Percentiles rank a stretch among this genome's conserved stretches.
Evolutionary conservation across 2,888 invertebrate genomes (phyloP).

Genomic region (Sclerodermus sp.): DNA sequence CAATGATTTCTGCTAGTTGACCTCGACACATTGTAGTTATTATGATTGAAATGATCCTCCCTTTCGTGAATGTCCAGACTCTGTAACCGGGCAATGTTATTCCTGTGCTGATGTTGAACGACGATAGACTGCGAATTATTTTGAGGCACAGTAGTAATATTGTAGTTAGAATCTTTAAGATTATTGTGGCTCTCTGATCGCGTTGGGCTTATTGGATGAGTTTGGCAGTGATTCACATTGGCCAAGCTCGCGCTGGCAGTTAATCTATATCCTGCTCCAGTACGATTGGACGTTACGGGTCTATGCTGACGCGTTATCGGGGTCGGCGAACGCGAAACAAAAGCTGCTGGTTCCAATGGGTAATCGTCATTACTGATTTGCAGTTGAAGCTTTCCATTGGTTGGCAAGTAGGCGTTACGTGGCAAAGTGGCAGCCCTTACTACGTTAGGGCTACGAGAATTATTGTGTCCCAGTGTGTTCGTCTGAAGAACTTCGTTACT

Average conservation of each 20-base stretch:
- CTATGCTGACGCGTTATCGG: constrained; percentile 47
- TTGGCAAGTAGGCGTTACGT: constrained; percentile 65
- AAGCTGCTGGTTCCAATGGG: constrained; percentile 52
- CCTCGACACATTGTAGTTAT: constrained; percentile 50
- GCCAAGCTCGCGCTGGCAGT: constrained; percentile 54
- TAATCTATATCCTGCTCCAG: constrained; percentile 40
- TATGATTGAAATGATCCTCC: constrained; percentile 52
- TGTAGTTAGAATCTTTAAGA: constrained; percentile 54
- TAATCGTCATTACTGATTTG: constrained; percentile 52
- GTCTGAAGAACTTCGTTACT: constrained; percentile 58
- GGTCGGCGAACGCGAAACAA: constrained; percentile 53
- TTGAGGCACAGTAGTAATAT: constrained; percentile 38
- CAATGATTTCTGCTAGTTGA: constrained; percentile 50
- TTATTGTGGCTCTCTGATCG: constrained; percentile 54
- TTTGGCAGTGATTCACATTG: constrained; percentile 54
- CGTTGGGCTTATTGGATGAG: constrained; percentile 49
- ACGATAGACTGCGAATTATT: constrained; percentile 15
- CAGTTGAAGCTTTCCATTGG: constrained; percentile 47
- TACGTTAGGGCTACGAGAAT: constrained; percentile 51
- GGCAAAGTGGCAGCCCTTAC: constrained; percentile 72
- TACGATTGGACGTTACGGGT: constrained; percentile 27
- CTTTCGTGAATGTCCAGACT: constrained; percentile 47
- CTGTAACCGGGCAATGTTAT: constrained; percentile 46
- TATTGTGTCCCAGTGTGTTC: constrained; percentile 49
- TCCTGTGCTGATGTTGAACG: constrained; percentile 39